Conservation (phyloP, 64 coral and sea anemone species). For the Dendronephthya gigantea region DNA sequence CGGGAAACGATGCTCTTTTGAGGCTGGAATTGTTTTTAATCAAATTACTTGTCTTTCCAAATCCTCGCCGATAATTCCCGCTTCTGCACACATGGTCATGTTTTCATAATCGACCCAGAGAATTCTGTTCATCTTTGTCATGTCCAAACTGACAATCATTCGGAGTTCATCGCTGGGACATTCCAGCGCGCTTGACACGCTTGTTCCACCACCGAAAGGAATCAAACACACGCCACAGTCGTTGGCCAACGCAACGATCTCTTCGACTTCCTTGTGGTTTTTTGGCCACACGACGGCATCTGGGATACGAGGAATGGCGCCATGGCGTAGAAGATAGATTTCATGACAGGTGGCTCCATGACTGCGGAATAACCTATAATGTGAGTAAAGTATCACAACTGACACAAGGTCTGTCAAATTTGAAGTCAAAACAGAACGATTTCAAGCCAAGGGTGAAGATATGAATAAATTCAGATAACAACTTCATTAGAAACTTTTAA, state of each 20-base stretch:
- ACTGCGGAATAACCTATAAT: conserved; percentile 63
- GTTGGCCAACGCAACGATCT: conserved; percentile 55
- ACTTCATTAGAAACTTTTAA: no score
- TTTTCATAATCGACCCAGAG: conserved; percentile 92
- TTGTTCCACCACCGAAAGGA: conserved; percentile 98
- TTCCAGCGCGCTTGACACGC: conserved; percentile 77
- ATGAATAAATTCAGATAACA: no score
- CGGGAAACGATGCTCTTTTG: no score
- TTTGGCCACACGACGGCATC: conserved; percentile 91
- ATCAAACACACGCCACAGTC: conserved; percentile 81
- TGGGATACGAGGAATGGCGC: conserved; percentile 65
- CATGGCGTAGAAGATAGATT: conserved; percentile 86
- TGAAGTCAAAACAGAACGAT: no score
- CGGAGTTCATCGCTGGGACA: conserved; percentile 65
- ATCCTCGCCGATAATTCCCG: conserved; percentile 92
- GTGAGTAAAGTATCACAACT: neutral
- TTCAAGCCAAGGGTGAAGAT: no score
- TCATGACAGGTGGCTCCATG: conserved; percentile 98
- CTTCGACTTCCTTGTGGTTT: conserved; percentile 80
- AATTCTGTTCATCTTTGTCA: conserved; percentile 92
- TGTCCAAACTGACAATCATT: conserved; percentile 94
- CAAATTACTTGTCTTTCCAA: conserved; percentile 60
- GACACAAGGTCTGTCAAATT: neutral
- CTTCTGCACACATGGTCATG: conserved; percentile 73
- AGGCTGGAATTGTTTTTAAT: no score